These are phyloP conservation scores for Hypomesus transpacificus DNA, from an alignment of 2,113 vertebrate genomes.

Conservation along the genomic window DNA sequence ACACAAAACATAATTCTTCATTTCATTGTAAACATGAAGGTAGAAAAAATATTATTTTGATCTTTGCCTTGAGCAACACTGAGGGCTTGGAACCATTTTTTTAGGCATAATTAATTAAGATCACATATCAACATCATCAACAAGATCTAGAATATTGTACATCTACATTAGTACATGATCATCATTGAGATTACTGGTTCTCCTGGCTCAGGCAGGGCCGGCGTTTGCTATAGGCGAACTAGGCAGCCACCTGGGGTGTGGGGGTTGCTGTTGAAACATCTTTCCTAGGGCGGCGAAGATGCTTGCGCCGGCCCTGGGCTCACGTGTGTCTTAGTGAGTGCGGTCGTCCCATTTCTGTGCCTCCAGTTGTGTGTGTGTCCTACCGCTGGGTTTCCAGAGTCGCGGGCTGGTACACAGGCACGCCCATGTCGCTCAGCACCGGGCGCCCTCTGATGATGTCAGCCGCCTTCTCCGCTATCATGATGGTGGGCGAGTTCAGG, in stretches of 20 bases:
- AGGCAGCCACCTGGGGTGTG: no score
- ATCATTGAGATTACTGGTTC: not conserved
- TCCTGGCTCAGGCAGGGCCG: not conserved
- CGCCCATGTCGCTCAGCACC: slow-evolving; percentile 68
- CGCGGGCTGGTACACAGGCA: slow-evolving; percentile 81
- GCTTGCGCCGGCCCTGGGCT: no score
- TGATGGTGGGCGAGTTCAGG: slow-evolving; percentile 91
- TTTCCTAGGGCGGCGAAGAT: no score
- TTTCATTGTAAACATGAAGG: not conserved
- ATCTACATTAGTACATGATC: no score
- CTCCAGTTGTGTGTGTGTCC: slow-evolving; percentile 22
- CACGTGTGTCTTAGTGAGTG: not conserved
- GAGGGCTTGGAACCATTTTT: no score
- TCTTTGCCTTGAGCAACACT: not conserved
- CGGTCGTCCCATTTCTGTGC: not conserved
- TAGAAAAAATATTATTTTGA: not conserved
- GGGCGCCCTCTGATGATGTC: slow-evolving; percentile 85
- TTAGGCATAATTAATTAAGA: no score
- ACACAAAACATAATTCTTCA: not conserved
- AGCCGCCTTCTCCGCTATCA: slow-evolving; percentile 94
- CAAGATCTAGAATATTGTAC: no score
- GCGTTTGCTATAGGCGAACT: no score
- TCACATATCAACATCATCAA: no score
- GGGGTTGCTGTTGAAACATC: no score
- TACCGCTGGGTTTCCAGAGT: slow-evolving; percentile 79